These are phyloP conservation scores for Coreius guichenoti DNA, from an alignment of 2,797 vertebrate genomes.

Conservation along the genomic window DNA sequence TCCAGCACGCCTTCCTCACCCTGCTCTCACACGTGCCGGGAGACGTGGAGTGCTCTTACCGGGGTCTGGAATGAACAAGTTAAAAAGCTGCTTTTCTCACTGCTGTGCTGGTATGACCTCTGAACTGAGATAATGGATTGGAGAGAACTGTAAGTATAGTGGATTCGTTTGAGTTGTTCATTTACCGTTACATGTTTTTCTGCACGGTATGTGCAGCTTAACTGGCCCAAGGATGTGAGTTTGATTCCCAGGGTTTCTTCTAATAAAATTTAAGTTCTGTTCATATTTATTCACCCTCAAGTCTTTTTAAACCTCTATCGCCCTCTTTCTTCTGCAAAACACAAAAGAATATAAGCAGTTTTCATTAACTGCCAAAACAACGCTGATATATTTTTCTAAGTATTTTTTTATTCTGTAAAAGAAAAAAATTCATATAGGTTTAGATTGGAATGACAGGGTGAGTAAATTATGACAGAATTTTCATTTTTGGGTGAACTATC, in stretches of 20 bases:
- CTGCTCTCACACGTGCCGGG: slow-evolving; percentile 35
- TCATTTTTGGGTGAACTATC: not conserved
- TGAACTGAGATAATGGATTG: slow-evolving; percentile 73
- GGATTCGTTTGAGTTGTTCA: slow-evolving; percentile 1
- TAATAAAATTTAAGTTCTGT: not conserved
- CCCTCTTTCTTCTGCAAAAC: not conserved
- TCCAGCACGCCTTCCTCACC: slow-evolving; percentile 18
- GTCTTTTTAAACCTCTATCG: not conserved
- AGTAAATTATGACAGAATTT: not conserved
- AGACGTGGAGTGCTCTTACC: slow-evolving; percentile 40
- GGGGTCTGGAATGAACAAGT: slow-evolving; percentile 53
- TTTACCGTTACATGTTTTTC: not conserved
- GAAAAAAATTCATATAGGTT: not conserved
- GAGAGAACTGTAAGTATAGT: slow-evolving; percentile 74
- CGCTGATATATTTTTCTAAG: not conserved
- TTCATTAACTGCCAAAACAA: not conserved
- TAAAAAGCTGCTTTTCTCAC: slow-evolving; percentile 41
- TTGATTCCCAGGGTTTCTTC: not conserved
- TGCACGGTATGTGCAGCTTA: not conserved
- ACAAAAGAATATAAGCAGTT: not conserved
- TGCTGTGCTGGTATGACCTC: slow-evolving; percentile 51
- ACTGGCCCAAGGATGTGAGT: not conserved
- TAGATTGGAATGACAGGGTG: not conserved
- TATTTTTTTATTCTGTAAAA: not conserved
- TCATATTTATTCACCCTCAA: not conserved